phyloP scores from a whole-genome alignment of 2,888 invertebrate species.

The Chloroclysta siterata region DNA sequence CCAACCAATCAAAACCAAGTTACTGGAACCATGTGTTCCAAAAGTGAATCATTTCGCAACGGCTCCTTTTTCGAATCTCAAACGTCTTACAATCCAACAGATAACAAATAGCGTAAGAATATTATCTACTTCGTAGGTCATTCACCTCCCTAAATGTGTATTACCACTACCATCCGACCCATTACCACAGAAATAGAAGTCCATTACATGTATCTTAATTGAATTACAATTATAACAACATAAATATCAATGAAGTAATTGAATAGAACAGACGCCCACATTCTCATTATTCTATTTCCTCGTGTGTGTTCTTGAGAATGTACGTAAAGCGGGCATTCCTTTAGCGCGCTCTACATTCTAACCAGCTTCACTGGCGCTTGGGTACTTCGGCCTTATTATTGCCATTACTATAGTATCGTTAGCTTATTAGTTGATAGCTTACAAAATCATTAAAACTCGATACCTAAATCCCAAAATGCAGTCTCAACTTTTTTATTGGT shows the following conservation, averaged over 20 bases:
- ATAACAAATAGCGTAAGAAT: constrained; percentile 27
- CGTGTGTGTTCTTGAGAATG: constrained; percentile 35
- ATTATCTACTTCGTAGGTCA: constrained; percentile 31
- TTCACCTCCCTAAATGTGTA: constrained; percentile 26
- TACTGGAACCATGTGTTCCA: not conserved
- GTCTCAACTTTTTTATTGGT: no score
- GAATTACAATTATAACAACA: constrained; percentile 68
- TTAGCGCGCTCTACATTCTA: constrained; percentile 19
- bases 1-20: not conserved
- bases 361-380: constrained; percentile 3
- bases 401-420: no score
- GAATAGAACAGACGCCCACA: constrained; percentile 62
- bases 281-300: constrained; percentile 38
- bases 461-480: no score
- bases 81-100: constrained; percentile 21
- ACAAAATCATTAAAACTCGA: no score
- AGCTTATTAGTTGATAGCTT: no score
- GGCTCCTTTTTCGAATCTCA: constrained; percentile 2
- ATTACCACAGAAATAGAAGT: constrained; percentile 16
- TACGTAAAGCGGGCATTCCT: constrained; percentile 14
- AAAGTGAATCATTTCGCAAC: constrained; percentile 17
- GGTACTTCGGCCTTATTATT: constrained; percentile 11
- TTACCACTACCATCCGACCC: constrained; percentile 17
- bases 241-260: constrained; percentile 75
- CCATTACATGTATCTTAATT: constrained; percentile 55